A percentile compares a stretch with the other conserved stretches of the same genome.
Evolutionary conservation across 2,797 vertebrate genomes (phyloP).

Genomic region (Gadopsis marmoratus): DNA sequence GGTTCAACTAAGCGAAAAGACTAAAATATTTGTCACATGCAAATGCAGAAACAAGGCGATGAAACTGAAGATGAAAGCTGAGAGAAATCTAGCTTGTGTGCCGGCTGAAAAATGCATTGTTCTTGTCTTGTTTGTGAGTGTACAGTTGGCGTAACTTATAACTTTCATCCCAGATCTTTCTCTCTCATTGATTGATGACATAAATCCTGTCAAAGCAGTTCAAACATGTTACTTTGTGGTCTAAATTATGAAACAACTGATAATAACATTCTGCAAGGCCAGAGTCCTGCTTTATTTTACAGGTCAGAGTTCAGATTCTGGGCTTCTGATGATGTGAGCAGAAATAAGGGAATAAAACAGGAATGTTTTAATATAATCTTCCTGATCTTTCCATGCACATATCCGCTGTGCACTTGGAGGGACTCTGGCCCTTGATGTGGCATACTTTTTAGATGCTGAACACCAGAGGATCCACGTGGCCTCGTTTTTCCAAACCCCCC

Average conservation of each 20-base stretch:
- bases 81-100: conserved; percentile 3
- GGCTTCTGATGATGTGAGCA: conserved; percentile 28
- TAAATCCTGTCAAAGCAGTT: neutral
- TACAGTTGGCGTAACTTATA: conserved; percentile 8
- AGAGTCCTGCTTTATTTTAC: conserved; percentile 15
- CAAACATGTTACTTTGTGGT: neutral
- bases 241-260: neutral
- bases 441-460: conserved; percentile 28
- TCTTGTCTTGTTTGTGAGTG: conserved; percentile 4
- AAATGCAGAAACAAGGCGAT: neutral
- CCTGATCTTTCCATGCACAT: conserved; percentile 24
- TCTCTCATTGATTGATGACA: neutral
- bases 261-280: neutral
- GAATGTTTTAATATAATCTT: conserved; percentile 49
- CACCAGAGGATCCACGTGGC: conserved; percentile 33
- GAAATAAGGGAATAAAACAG: conserved; percentile 43
- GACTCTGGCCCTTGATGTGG: conserved; percentile 26
- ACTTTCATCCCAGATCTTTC: conserved; percentile 6
- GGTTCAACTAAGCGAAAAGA: neutral
- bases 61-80: neutral
- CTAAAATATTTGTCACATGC: conserved; percentile 2
- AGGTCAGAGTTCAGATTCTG: conserved; percentile 17
- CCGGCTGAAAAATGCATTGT: neutral
- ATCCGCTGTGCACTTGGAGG: conserved; percentile 21
- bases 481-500: conserved; percentile 38